Conservation (phyloP, 2,797 vertebrate genomes). For the Tolypeutes matacus region DNA sequence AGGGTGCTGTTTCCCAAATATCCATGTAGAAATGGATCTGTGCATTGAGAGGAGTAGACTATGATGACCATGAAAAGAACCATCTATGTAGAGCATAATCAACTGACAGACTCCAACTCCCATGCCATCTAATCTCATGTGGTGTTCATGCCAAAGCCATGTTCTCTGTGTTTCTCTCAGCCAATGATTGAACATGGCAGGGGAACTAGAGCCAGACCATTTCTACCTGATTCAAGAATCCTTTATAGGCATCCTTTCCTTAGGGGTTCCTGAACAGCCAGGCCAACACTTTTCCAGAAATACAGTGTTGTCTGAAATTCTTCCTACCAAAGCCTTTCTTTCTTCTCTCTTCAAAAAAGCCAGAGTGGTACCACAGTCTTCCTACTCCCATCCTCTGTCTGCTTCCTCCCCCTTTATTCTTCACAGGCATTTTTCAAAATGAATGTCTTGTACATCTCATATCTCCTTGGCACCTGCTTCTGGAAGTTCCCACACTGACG, state of each 20-base stretch:
- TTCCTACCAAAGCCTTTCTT: not conserved
- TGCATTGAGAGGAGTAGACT: not conserved
- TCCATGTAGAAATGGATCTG: not conserved
- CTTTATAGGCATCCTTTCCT: not conserved
- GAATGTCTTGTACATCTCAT: not conserved
- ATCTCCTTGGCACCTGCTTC: not conserved
- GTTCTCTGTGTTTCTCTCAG: not conserved
- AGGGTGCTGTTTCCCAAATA: not conserved
- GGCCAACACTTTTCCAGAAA: not conserved
- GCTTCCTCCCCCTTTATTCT: not conserved
- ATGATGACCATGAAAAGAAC: not conserved
- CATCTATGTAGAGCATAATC: not conserved
- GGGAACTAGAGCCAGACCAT: not conserved
- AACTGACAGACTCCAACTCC: too few species aligned
- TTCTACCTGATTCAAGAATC: not conserved
- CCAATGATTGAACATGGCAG: not conserved
- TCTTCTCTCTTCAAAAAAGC: not conserved
- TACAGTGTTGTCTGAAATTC: not conserved
- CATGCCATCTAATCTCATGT: not conserved
- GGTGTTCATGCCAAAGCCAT: not conserved
- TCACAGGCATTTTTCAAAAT: not conserved
- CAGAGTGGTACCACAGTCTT: not conserved
- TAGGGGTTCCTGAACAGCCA: not conserved
- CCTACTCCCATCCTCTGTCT: too few species aligned
- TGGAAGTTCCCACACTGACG: not conserved